Evolutionary conservation across 2,797 vertebrate genomes (phyloP).

Genomic region (Dermochelys coriacea): DNA sequence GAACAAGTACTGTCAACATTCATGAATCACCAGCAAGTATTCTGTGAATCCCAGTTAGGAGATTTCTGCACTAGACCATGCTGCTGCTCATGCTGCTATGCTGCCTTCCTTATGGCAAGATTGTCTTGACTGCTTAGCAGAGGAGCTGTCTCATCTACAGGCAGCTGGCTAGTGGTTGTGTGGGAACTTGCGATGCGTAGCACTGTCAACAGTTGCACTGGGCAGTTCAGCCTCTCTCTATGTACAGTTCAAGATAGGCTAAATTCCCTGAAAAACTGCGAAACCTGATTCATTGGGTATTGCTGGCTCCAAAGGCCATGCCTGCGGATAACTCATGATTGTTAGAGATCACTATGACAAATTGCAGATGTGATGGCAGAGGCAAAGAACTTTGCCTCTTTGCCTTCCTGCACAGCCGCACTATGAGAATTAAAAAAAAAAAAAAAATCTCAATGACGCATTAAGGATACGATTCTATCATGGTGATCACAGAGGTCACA

Average conservation of each 20-base stretch:
- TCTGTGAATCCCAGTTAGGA: neutral
- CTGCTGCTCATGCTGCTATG: neutral
- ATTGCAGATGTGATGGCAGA: neutral
- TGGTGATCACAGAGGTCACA: no score
- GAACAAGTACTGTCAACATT: neutral
- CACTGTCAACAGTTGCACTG: rapidly evolving
- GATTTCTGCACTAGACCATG: neutral
- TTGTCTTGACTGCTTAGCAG: neutral
- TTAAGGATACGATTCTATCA: neutral
- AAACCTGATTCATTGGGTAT: neutral
- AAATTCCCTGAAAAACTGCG: neutral
- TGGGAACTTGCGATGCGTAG: neutral
- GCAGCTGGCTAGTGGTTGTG: neutral
- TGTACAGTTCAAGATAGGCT: neutral
- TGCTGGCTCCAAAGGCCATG: neutral
- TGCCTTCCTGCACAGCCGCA: neutral
- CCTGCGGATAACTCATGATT: neutral
- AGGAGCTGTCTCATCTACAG: neutral
- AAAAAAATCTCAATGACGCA: neutral
- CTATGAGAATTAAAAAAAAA: neutral
- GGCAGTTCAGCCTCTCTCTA: neutral
- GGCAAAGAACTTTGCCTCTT: neutral
- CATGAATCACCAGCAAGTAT: neutral
- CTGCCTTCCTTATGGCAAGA: neutral
- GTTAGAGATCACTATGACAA: neutral